phyloP scores from a whole-genome alignment of 2,888 invertebrate species.

The Hydroisotoma schaefferi region DNA sequence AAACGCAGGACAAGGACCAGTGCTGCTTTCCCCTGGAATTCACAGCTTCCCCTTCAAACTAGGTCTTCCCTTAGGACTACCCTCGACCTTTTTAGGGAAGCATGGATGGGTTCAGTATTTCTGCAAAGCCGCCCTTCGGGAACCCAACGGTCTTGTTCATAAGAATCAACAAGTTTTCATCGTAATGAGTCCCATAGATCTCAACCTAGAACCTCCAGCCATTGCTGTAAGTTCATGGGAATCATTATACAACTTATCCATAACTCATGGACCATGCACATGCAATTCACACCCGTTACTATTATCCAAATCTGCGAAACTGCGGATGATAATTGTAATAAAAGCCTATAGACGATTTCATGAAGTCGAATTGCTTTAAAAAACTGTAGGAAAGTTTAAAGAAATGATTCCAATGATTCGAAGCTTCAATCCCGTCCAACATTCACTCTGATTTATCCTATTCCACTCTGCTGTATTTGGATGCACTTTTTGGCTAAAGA shows the following conservation, averaged over 20 bases:
- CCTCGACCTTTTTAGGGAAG: conserved; percentile 88
- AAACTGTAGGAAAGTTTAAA: no score
- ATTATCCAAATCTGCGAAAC: no score
- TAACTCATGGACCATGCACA: neutral
- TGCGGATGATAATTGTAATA: no score
- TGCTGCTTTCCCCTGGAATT: conserved; percentile 83
- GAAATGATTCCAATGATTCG: no score
- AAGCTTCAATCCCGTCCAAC: no score
- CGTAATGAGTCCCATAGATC: conserved; percentile 91
- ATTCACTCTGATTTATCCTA: no score
- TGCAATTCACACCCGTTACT: no score
- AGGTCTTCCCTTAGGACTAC: conserved; percentile 81
- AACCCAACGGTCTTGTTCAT: conserved; percentile 83
- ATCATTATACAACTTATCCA: neutral
- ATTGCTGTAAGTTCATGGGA: neutral
- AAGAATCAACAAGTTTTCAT: conserved; percentile 97
- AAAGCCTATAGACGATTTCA: no score
- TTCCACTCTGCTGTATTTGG: no score
- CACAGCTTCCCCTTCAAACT: conserved; percentile 93
- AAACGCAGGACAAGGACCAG: conserved; percentile 75
- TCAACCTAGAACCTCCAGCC: conserved; percentile 74
- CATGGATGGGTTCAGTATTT: conserved; percentile 95
- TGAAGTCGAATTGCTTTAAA: no score
- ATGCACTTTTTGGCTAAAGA: no score
- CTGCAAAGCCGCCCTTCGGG: conserved; percentile 83